Conservation (phyloP, 2,888 invertebrate genomes). For the Alentia gelatinosa region DNA sequence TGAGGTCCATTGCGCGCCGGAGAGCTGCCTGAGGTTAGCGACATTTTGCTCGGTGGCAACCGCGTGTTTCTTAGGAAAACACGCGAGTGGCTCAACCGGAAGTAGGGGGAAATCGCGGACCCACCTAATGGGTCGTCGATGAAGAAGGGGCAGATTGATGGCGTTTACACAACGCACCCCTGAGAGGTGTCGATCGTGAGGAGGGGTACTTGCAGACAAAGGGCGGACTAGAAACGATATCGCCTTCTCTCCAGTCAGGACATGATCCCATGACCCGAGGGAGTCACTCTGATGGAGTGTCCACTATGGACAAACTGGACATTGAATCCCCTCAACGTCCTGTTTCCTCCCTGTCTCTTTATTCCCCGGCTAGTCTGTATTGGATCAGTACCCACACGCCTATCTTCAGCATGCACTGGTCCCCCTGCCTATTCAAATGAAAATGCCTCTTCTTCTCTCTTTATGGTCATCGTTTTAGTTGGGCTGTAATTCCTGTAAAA, state of each 20-base stretch:
- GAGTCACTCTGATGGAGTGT: neutral
- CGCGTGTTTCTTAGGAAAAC: neutral
- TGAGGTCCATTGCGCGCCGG: neutral
- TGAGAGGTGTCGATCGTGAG: neutral
- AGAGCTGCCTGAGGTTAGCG: neutral
- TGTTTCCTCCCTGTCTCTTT: neutral
- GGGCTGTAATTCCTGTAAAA: neutral
- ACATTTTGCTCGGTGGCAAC: neutral
- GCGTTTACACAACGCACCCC: neutral
- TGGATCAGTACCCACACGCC: neutral
- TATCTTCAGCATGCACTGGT: neutral
- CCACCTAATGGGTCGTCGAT: conserved; percentile 5
- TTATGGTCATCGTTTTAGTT: neutral
- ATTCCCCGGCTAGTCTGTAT: neutral
- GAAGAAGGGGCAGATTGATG: neutral
- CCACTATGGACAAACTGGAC: neutral
- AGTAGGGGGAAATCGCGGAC: neutral
- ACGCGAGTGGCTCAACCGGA: conserved; percentile 2
- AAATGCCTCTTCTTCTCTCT: neutral
- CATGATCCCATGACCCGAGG: neutral
- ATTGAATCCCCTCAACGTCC: neutral
- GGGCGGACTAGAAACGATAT: neutral
- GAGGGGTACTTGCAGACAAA: neutral
- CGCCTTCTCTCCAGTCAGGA: neutral
- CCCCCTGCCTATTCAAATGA: neutral